Evolutionary conservation across 2,797 vertebrate genomes (phyloP), one percentile per base, ranked within the genome.

Genomic region (Gallinago nigripennis): DNA sequence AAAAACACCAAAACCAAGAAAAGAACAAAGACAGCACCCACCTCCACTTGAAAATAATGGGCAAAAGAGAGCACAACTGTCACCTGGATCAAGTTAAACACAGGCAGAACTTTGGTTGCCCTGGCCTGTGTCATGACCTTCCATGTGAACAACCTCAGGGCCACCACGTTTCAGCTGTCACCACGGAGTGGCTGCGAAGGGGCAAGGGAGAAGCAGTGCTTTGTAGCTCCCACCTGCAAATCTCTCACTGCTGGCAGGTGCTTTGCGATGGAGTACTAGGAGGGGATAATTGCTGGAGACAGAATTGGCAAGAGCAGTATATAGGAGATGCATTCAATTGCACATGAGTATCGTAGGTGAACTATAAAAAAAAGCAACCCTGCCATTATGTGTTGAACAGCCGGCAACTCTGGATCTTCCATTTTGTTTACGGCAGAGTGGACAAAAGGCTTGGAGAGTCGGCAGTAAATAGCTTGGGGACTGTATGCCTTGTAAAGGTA

Each of bases 201-300:
- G 84, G 86, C 41, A 78, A 65, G 72, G 39, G 66, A 82, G 61
- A 94, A 94, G 68, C 91, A 86, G 75, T 5, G 31, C 73, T 51
- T 92, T 70, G 85, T 94, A 81, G 93, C 95, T 57, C 84, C 97
- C 98, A 98, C 98, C 98, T 98, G 98, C 86, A 70, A 96, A 78
- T 95, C 79, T 96, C 95, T 97, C 94, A 48, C 95, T 96, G 92
- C 96, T 98, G 98, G 97, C 97, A 98, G 97, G 97, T 97, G 96
- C 91, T 83, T 88, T 92, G 87, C 97, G 80, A 54, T 63, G 94
- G 94, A 96, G 69, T 78, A 73, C 95, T 93, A 70, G 96, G 96
- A 97, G 93, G 90, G 95, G 90, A 97, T 97, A 98, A 98, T 98
- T 98, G 97, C 97, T 96, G 91, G 92, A 98, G 97, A 97, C 80